Percentiles rank a stretch among this genome's conserved stretches.
These are phyloP conservation scores for Chrysaora quinquecirrha DNA, from an alignment of 30 jellyfish, hydroid and myxozoan genomes.

Conservation along the genomic window DNA sequence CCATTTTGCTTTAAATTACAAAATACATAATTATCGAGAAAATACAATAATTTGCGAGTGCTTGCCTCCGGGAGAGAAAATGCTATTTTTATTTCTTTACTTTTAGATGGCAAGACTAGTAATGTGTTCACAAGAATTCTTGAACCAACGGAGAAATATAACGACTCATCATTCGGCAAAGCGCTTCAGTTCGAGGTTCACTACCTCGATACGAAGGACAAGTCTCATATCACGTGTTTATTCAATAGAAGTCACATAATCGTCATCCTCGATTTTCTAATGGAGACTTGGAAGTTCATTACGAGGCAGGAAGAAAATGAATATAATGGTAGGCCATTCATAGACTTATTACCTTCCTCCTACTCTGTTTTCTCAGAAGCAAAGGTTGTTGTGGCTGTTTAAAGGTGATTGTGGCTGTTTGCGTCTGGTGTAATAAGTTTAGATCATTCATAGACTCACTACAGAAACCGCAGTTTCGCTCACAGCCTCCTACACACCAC, in stretches of 20 bases:
- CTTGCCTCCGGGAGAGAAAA: too few species aligned
- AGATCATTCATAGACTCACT: too few species aligned
- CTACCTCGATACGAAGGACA: constrained; percentile 88
- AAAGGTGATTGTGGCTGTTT: too few species aligned
- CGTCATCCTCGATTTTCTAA: constrained; percentile 82
- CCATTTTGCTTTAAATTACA: too few species aligned
- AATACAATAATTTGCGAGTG: too few species aligned
- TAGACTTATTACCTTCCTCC: not conserved
- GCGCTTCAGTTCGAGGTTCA: constrained; percentile 97
- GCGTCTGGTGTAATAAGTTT: too few species aligned
- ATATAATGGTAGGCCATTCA: constrained; percentile 58
- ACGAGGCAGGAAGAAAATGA: constrained; percentile 85
- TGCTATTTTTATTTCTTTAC: too few species aligned
- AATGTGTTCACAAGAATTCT: constrained; percentile 80
- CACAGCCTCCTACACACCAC: too few species aligned
- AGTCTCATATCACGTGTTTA: constrained; percentile 78
- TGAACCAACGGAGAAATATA: constrained; percentile 75
- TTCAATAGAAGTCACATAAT: constrained; percentile 90
- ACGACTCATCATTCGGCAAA: constrained; percentile 29
- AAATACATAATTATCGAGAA: too few species aligned
- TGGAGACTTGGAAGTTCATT: constrained; percentile 79
- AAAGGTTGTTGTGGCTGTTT: too few species aligned
- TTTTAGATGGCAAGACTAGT: constrained; percentile 38
- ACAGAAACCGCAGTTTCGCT: too few species aligned
- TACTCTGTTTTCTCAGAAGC: too few species aligned